Evolutionary conservation across 2,797 vertebrate genomes (phyloP), one percentile per base, ranked within the genome.

Genomic region (Myotis vivesi): DNA sequence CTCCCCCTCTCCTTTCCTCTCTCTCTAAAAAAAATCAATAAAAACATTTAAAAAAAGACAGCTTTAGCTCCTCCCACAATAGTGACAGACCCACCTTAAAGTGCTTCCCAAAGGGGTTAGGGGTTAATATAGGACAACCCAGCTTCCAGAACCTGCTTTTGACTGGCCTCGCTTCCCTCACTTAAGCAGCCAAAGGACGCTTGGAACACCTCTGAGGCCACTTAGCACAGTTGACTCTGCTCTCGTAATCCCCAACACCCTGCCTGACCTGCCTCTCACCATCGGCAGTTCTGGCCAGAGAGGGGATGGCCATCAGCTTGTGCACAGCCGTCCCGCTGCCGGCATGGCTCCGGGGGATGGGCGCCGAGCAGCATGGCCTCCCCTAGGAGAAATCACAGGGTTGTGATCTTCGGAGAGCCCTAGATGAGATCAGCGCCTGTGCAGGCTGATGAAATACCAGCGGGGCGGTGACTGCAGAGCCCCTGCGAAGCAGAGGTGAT

Each of bases 401-500:
- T 20, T 68, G 51, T 92, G 84, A 59, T 69, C 84, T 77, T 33
- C 5, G 89, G 81, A 91, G 80, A 85, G 44, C 68, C 62, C 73
- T 68, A 1, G 44, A 8, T n/a, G 91, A 91, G 46, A 46, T 94
- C 76, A 89, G 30, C 49, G 53, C 76, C 51, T 51, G 0, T 6
- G 1, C 8, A 59, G 83, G 89, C 89, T 89, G 96, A 93, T 87
- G 89, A 95, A 96, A 91, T 89, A 46, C 84, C 64, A 92, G 75
- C 79, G 8, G 19, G 57, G 62, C 53, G 73, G 25, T 36, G 12
- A 16, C 57, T 81, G 84, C 59, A 82, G 83, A 89, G 51, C 71
- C 23, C 79, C 89, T 44, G 36, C 46, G 71, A 51, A 71, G 57
- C 38, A 68, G 41, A 71, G 64, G 33, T 12, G n/a, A n/a, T 77